A percentile compares a stretch with the other conserved stretches of the same genome.
These are phyloP conservation scores for Origma solitaria DNA, from an alignment of 2,113 vertebrate genomes.

Conservation along the genomic window DNA sequence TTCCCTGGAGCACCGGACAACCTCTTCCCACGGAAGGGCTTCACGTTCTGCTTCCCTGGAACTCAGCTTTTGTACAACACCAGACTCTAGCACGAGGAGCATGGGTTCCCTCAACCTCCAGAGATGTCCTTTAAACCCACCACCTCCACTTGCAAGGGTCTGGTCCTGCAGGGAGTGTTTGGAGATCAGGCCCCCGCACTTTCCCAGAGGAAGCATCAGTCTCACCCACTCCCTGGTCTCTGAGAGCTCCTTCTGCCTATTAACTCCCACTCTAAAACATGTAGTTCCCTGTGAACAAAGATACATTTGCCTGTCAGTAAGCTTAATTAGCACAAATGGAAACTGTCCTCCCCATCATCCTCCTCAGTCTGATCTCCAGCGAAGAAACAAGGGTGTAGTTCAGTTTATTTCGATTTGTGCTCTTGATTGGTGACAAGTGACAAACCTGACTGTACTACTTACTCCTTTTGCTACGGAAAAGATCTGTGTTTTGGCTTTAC, in stretches of 20 bases:
- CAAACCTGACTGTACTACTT: background rate
- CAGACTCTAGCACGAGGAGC: background rate
- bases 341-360: background rate
- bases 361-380: background rate
- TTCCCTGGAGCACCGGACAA: background rate
- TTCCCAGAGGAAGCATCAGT: background rate
- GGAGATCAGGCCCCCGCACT: background rate
- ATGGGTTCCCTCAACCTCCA: background rate
- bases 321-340: slow-evolving; percentile 24
- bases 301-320: slow-evolving; percentile 2
- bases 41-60: background rate
- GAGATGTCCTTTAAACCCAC: background rate
- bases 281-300: background rate
- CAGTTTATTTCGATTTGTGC: background rate
- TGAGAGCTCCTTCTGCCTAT: background rate
- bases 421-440: background rate
- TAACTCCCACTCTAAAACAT: slow-evolving; percentile 35
- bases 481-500: background rate
- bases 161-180: background rate
- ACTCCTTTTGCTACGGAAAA: background rate
- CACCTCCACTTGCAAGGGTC: background rate
- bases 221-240: slow-evolving; percentile 30
- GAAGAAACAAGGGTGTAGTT: background rate
- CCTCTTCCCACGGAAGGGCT: background rate
- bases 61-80: background rate